phyloP scores from a whole-genome alignment of 2,113 vertebrate genomes.

The Sigmodon hispidus region DNA sequence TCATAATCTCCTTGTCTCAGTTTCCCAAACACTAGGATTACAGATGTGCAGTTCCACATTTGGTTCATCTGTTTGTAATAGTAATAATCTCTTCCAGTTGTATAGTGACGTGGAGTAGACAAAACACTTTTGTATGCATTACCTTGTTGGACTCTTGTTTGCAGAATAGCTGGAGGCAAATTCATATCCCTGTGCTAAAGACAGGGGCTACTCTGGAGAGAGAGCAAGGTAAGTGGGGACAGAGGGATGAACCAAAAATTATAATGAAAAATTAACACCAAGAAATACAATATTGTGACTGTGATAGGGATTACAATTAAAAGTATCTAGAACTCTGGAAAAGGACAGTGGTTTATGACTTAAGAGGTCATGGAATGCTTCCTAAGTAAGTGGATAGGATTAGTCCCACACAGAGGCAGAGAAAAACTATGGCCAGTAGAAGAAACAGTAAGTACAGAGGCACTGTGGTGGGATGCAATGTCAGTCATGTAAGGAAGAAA shows the following conservation, averaged over 20 bases:
- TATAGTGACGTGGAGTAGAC: neutral
- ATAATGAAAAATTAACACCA: constrained; percentile 1
- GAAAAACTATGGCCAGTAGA: neutral
- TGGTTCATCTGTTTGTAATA: constrained; percentile 3
- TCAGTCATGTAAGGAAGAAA: neutral
- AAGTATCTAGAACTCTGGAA: neutral
- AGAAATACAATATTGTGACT: constrained; percentile 22
- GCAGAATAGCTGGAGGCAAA: neutral
- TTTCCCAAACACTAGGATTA: neutral
- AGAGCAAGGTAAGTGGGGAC: neutral
- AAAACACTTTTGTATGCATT: constrained; percentile 3
- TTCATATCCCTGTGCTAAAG: neutral
- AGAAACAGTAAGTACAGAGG: neutral
- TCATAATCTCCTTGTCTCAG: neutral
- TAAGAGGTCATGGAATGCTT: neutral
- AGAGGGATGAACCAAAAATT: neutral
- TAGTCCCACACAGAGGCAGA: neutral
- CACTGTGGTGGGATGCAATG: neutral
- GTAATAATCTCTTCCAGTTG: constrained; percentile 39
- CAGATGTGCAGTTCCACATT: neutral
- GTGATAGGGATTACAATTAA: constrained; percentile 1
- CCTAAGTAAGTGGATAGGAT: neutral
- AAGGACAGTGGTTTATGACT: neutral
- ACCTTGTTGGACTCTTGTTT: neutral
- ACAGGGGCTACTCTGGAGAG: neutral